Base-by-base conservation (phyloP, 2,113 vertebrate species). In the Anas platyrhynchos region DNA sequence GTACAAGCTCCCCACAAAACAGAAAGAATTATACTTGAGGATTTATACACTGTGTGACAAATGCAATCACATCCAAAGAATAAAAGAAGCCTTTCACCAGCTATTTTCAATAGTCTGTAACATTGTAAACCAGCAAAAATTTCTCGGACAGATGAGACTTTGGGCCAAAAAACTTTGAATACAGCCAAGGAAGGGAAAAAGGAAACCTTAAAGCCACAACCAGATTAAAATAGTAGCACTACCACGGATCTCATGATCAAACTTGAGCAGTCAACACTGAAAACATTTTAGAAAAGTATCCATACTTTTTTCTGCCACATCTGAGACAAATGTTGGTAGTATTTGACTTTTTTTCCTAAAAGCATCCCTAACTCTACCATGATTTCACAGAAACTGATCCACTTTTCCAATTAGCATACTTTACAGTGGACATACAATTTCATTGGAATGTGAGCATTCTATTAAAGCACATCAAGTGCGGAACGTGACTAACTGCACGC, bases 181-280 rank as follows among this genome's bases (percentile, higher is more conserved):
- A 65, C 25, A 91, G 82, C 20, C 58, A 87, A 89, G 65, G 10
- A 91, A 72, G 9, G 34, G 22, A 48, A 97, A 86, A 79, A 78
- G 34, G 10, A 59, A 81, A 78, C 52, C 21, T 52, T 87, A 82
- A 91, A 82, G 66, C 6, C 56, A 41, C 44, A 66, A 67, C 1
- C 5, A 76, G 11, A 79, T 66, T 81, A 87, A 91, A 91, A 88
- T 41, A 87, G 31, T 67, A 74, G n/a, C 34, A 76, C 4, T n/a
- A 48, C 11, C 61, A 9, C 46, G 13, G 34, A 48, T 44, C 52
- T 76, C 75, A 52, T 65, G 58, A 81, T 9, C 48, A 91, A 92
- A 84, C 69, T 34, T 84, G 13, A 92, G 55, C 7, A 52, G 56
- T 14, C 11, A 61, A 68, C 32, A 75, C 11, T 13, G 5, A 87